Base-by-base conservation (phyloP, 1,140 invertebrate species). In the Lutraria rhynchaena region DNA sequence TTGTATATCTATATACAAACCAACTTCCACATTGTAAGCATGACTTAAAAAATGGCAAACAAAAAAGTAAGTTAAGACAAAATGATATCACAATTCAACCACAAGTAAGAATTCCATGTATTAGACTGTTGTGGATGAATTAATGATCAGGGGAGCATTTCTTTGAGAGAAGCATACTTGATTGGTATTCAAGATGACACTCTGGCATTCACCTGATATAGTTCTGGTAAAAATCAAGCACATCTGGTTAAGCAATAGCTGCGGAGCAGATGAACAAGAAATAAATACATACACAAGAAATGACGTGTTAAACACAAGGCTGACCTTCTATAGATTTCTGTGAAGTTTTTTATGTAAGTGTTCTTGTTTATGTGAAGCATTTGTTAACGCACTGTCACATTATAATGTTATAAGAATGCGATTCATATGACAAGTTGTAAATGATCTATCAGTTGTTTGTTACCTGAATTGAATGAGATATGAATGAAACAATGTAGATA, bases 111-210 rank as follows among this genome's bases (percentile, higher is more conserved):
- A n/a, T n/a, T n/a, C n/a, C n/a, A n/a, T n/a, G n/a, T n/a, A n/a
- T n/a, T n/a, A 41, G 37, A 41, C 44, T 67, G 63, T 67, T 49
- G 35, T 67, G 37, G 61, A 65, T 65, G 61, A 65, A 65, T 65
- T 22, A 65, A 41, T 35, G 41, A 67, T 67, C 35, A 67, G 15
- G 37, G 46, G 63, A 67, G 15, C 37, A 67, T 24, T 67, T 67
- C 63, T 67, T 67, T 67, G 63, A 67, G 33, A 67, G 63, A 67
- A 27, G 37, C 24, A 71, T 35, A 22, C 49, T 55, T 71, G 69
- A 71, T 71, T 71, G 53, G 35, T 71, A 71, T 71, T 71, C 69
- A 71, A 41, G 46, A 55, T 71, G 69, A 71, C 69, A 71, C 17
- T 17, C 69, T 71, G 69, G 69, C 69, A 71, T 67, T 67, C 44